Base-by-base conservation (phyloP, 2,888 invertebrate genomes). In the Chalcosyrphus nemorum region DNA sequence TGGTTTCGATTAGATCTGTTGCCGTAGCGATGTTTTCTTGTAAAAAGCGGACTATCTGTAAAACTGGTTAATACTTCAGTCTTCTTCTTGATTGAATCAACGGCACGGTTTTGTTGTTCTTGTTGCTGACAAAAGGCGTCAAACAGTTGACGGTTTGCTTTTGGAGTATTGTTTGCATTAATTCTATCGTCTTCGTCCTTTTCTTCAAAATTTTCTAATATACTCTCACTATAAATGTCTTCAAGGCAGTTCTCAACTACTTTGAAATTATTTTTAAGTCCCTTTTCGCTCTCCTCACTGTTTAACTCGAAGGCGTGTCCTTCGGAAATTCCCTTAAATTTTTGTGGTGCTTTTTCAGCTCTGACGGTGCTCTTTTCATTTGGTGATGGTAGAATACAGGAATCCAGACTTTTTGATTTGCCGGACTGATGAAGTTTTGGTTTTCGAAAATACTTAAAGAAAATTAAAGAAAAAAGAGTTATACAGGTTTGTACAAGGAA, bases 371-470 rank as follows among this genome's bases (percentile, higher is more conserved):
- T 66, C 29, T 66, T 75, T 15, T 84, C 74, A 56, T 27, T 71
- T 0, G 81, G 85, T 47, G 89, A 86, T 6, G 93, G 89, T 54
- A 95, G 93, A 87, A 97, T 97, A 88, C 96, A 96, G 0, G 97
- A 97, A 89, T 97, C 97, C 43, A 97, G 92, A 88, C 97, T 97
- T 87, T 95, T 95, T 0, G 97, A 97, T 90, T 92, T 92, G 0
- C 92, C 91, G 9, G 91, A 90, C 76, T 91, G 89, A 50, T 90
- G 89, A 11, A 92, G 87, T 84, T 90, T 91, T 7, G 91, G 90
- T 21, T 91, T 90, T 0, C 89, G 88, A 1, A 89, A 87, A 65
- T 90, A 90, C 87, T 90, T 17, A 1, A 35, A 77, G 63, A 13
- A 19, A 70, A n/a, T n/a, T n/a, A n/a, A n/a, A n/a, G n/a, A n/a